phyloP scores from a whole-genome alignment of 2,888 invertebrate species.

The Meta bourneti region DNA sequence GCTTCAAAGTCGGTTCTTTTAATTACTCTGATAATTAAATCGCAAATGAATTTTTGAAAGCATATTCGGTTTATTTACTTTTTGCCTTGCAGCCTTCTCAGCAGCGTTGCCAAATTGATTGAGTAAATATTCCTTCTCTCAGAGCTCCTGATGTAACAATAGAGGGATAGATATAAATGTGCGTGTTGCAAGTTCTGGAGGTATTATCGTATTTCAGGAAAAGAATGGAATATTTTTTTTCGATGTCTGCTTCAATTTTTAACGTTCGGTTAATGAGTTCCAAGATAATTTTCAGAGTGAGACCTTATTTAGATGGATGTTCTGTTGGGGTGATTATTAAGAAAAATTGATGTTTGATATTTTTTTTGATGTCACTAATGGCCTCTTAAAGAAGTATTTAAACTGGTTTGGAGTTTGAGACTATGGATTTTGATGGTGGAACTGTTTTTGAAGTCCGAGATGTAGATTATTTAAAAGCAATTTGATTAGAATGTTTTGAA shows the following conservation, averaged over 20 bases:
- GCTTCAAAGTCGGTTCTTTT: constrained; percentile 31
- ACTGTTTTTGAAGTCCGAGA: too few species aligned
- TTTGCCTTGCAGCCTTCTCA: not conserved
- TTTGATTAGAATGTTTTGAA: too few species aligned
- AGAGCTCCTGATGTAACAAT: not conserved
- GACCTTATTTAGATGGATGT: not conserved
- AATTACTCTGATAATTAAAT: constrained; percentile 51
- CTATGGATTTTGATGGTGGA: too few species aligned
- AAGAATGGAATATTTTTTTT: not conserved
- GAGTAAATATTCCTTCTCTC: constrained; percentile 1
- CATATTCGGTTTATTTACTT: not conserved
- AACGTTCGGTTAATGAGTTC: not conserved
- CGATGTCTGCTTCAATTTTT: not conserved
- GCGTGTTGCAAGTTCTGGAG: not conserved
- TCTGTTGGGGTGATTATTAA: not conserved
- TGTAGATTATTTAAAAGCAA: too few species aligned
- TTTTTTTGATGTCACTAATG: not conserved
- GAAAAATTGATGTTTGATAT: not conserved
- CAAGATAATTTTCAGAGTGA: not conserved
- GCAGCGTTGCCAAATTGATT: not conserved
- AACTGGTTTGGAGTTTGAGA: too few species aligned
- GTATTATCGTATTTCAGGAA: not conserved
- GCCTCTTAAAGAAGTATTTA: not conserved
- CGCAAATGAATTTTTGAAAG: constrained; percentile 41
- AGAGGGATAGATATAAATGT: not conserved